A percentile compares a stretch with the other conserved stretches of the same genome.
Conservation (phyloP, 2,797 vertebrate genomes). For the Falco novaeseelandiae region DNA sequence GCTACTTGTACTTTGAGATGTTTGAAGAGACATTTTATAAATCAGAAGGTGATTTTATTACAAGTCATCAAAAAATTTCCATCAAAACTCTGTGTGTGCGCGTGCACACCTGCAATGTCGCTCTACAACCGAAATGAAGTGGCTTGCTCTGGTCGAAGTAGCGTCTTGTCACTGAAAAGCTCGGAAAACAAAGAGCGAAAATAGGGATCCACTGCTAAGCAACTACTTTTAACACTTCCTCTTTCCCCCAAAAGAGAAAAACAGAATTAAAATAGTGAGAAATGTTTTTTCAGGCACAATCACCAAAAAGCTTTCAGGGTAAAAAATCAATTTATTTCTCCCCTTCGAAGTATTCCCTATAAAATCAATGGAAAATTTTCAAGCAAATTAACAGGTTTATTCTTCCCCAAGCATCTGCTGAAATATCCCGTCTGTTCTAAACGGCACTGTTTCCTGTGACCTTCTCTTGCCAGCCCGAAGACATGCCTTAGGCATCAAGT, state of each 20-base stretch:
- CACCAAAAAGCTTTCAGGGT: not conserved
- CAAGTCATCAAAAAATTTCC: not conserved
- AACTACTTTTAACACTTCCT: not conserved
- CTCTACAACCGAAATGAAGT: not conserved
- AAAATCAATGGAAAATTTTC: not conserved
- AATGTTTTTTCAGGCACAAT: not conserved
- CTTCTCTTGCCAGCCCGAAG: not conserved
- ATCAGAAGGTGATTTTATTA: not conserved
- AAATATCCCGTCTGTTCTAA: not conserved
- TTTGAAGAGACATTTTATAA: not conserved
- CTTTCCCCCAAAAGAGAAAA: not conserved
- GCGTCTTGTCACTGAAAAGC: too few relatives aligned
- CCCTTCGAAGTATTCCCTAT: not conserved
- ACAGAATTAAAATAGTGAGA: not conserved
- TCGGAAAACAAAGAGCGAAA: not conserved
- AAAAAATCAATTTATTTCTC: not conserved
- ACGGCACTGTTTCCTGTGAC: not conserved
- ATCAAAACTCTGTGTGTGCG: not conserved
- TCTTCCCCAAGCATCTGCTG: not conserved
- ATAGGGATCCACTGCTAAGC: not conserved
- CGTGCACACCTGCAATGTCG: fast-evolving
- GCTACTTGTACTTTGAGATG: not conserved
- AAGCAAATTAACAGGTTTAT: not conserved
- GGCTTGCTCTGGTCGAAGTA: not conserved
- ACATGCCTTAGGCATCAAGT: not conserved